Conservation (phyloP, 2,113 vertebrate genomes). For the Lycaon pictus region DNA sequence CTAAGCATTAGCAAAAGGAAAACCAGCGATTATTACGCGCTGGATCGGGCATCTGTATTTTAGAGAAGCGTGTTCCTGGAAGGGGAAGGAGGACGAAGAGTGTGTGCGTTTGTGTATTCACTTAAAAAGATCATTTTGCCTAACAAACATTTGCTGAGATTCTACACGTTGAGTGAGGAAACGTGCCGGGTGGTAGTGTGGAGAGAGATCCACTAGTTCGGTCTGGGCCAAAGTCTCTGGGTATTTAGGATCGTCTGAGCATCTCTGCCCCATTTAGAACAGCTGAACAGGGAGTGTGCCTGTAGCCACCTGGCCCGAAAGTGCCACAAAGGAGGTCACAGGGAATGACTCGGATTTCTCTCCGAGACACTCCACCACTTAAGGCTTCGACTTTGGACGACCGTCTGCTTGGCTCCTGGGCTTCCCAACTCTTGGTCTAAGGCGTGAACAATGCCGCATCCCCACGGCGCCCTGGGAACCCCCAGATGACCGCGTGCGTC, state of each 20-base stretch:
- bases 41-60: not conserved
- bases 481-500: not conserved
- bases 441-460: not conserved
- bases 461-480: not conserved
- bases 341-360: not conserved
- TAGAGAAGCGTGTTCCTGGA: not conserved
- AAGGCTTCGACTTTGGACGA: not conserved
- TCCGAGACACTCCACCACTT: not conserved
- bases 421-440: not conserved
- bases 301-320: not conserved
- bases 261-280: not conserved
- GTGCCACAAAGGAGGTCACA: not conserved
- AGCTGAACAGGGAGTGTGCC: not conserved
- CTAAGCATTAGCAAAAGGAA: not conserved
- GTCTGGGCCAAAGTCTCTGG: not conserved
- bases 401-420: not conserved
- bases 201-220: not conserved
- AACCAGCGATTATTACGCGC: not conserved
- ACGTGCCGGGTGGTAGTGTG: fast-evolving
- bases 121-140: slow-evolving; percentile 2
- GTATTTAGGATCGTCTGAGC: not conserved
- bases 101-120: not conserved
- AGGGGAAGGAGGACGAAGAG: not conserved
- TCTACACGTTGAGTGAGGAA: not conserved
- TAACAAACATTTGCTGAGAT: not conserved